Evolutionary conservation across 2,888 invertebrate species (phyloP).

Genomic region (Pterobdella sp.): DNA sequence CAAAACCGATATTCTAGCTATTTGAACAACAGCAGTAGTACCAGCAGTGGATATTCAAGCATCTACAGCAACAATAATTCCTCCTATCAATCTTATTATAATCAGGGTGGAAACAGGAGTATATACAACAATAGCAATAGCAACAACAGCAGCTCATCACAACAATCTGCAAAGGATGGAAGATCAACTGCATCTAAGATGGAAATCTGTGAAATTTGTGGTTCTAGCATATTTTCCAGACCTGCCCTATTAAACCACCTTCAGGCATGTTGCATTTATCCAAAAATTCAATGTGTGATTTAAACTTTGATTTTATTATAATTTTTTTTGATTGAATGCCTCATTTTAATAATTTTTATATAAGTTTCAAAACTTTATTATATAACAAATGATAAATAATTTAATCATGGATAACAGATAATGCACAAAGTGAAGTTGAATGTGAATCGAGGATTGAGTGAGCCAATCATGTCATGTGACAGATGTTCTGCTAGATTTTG

Average conservation of each 20-base stretch:
- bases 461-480: conserved; percentile 32
- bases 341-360: too few relatives aligned
- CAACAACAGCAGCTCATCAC: neutral
- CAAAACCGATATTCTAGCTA: conserved; percentile 25
- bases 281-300: too few relatives aligned
- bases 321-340: too few relatives aligned
- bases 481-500: conserved; percentile 31
- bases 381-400: neutral
- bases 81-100: conserved; percentile 13
- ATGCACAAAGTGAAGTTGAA: conserved; percentile 33
- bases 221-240: conserved; percentile 21
- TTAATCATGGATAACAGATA: neutral
- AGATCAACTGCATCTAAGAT: conserved; percentile 2
- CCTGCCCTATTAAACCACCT: conserved; percentile 30
- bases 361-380: too few relatives aligned
- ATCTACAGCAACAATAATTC: conserved; percentile 10
- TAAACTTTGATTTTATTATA: too few relatives aligned
- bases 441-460: conserved; percentile 26
- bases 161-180: conserved; percentile 17
- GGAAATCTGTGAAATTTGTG: conserved; percentile 33
- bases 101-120: neutral
- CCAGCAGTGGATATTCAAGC: neutral
- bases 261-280: conserved; percentile 9
- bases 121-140: conserved; percentile 16
- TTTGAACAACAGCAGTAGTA: conserved; percentile 10